Evolutionary conservation across 2,888 invertebrate genomes (phyloP), one percentile per base, ranked within the genome.

Genomic region (Oscheius sp.): DNA sequence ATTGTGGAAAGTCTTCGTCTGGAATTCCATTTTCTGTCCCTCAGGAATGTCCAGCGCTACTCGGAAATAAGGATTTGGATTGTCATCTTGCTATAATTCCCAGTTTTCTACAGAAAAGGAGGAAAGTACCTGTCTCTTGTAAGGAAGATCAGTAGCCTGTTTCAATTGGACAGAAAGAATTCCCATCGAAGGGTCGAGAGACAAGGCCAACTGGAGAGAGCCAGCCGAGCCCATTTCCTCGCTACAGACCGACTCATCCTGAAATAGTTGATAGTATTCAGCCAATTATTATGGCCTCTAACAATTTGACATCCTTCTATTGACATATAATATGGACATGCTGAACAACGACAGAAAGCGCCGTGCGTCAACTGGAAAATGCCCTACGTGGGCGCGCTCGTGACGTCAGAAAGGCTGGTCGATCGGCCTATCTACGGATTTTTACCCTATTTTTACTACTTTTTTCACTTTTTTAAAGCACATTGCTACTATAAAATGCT

Each of bases 111-210:
- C 18, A 21, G 78, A 35, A 35, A 35, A 35, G 9, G 35, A 16
- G 59, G 29, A 61, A 71, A 3, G 72, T 27, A 77, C 79, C 73
- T 87, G 84, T 70, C 87, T 69, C 82, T 75, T 84, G 21, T 85
- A 75, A 2, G 85, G 83, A 23, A 89, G 78, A 70, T 89, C 88
- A n/a, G 92, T 89, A 78, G 92, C 93, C 90, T 93, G 92, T 71
- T 93, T 90, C 9, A 93, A 89, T 74, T 91, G 90, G 9, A 93
- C 92, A 0, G 91, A 92, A 43, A 93, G 90, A 73, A 93, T 90
- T 12, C 92, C 92, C 21, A 92, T 92, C 68, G 92, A 91, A 0
- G 91, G 90, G 88, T 93, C 93, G 86, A 92, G 92, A 41, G 90
- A 89, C 45, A 93, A 88, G 41, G 91, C 90, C 18, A 93, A 88